These are phyloP conservation scores for Hapalemur alaotrensis DNA, from an alignment of 2,797 vertebrate genomes.

Conservation along the genomic window DNA sequence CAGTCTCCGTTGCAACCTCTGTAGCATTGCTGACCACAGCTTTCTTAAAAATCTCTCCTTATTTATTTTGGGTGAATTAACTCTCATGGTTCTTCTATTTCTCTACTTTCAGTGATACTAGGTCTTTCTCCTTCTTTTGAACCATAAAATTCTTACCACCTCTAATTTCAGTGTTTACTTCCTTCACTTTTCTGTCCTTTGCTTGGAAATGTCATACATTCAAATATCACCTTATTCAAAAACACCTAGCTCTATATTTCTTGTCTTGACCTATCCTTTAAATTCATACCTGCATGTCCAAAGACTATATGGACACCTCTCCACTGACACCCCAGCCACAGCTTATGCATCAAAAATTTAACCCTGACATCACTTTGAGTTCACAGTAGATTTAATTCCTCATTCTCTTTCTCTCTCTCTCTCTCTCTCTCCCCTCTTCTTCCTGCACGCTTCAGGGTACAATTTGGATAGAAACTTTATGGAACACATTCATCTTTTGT, in stretches of 20 bases:
- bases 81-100: not conserved
- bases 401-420: not conserved
- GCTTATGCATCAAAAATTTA: not conserved
- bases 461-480: not conserved
- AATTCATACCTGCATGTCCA: not conserved
- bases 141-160: not conserved
- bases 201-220: not conserved
- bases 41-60: not conserved
- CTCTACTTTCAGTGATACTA: not conserved
- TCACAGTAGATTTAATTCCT: not conserved
- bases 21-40: not conserved
- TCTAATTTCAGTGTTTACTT: not conserved
- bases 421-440: too few relatives aligned
- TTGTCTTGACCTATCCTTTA: not conserved
- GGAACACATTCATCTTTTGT: not conserved
- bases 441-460: not conserved
- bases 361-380: not conserved
- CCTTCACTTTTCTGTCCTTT: not conserved
- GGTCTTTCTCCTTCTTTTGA: not conserved
- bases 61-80: not conserved
- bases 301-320: not conserved
- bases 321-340: not conserved
- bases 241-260: not conserved
- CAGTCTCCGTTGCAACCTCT: not conserved
- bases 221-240: not conserved